Evolutionary conservation across 2,888 invertebrate genomes (phyloP), one percentile per base, ranked within the genome.

Genomic region (Melieria picta): DNA sequence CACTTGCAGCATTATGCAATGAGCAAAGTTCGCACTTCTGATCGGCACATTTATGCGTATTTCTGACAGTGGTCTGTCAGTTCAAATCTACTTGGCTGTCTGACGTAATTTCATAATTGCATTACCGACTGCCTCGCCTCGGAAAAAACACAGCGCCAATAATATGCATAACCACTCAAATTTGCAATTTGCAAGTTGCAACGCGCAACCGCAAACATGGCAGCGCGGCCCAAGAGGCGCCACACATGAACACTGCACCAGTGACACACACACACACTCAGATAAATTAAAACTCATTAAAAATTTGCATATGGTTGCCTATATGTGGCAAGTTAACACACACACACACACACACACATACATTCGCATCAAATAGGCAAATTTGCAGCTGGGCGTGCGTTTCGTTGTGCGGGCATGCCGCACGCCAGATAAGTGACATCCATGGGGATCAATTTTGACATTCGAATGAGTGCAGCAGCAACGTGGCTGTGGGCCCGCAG

Each of bases 251-350:
- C 58, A 50, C 48, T 67, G 61, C 62, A 69, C 65, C 69, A 70
- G 61, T 75, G 75, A 72, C 75, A 76, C 72, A 76, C 75, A 76
- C 72, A 76, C 74, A 72, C 75, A 76, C 72, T 77, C 74, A 75
- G 75, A 74, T 75, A 74, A 75, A 77, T 76, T 76, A 73, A 74
- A 73, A 72, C 71, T 72, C 72, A 76, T 77, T 76, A 76, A 77
- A 76, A 74, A 74, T 77, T 74, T 72, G 67, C 72, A 74, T 75
- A 72, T 50, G 65, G 62, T 61, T 68, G 68, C 46, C 68, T 30
- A 46, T 52, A 46, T 45, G 42, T 16, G 61, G 61, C 61, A 68
- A 46, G 52, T n/a, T 43, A 43, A 13, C 42, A 50, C 5, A 30
- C 13, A 58, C 50, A 60, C 11, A 5, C 50, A 56, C 13, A 10